Conservation (phyloP, 2,113 vertebrate genomes). For the Blennius ocellaris region DNA sequence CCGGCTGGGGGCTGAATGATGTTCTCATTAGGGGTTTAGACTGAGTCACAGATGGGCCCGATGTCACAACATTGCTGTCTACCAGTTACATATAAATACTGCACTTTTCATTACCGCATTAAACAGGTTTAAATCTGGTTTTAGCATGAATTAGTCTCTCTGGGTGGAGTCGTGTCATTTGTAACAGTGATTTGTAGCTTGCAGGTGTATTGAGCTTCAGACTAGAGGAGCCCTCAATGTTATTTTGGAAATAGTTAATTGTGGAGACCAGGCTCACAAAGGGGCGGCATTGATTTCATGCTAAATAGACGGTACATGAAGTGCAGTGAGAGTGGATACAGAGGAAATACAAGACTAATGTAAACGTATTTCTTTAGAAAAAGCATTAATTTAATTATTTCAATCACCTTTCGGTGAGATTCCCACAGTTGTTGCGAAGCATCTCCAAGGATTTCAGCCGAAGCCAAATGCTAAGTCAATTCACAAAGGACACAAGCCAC, state of each 20-base stretch:
- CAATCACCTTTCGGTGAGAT: no score
- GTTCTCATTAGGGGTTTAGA: constrained; percentile 69
- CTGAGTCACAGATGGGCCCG: constrained; percentile 67
- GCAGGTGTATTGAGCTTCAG: constrained; percentile 11
- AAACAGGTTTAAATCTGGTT: constrained; percentile 63
- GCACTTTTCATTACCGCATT: constrained; percentile 71
- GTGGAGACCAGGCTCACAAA: constrained; percentile 20
- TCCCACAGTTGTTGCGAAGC: not conserved
- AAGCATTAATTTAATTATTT: no score
- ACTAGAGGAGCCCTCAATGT: not conserved
- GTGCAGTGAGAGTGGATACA: not conserved
- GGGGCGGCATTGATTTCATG: constrained; percentile 24
- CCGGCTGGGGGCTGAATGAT: constrained; percentile 56
- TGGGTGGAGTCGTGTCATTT: constrained; percentile 50
- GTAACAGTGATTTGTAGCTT: constrained; percentile 41
- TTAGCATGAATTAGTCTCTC: constrained; percentile 59
- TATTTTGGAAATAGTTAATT: constrained; percentile 37
- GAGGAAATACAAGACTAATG: not conserved
- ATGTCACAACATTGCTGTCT: constrained; percentile 62
- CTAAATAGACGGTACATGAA: not conserved
- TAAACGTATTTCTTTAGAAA: no score
- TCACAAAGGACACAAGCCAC: constrained; percentile 11
- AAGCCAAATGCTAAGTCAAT: constrained; percentile 40
- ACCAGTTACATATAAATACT: constrained; percentile 63
- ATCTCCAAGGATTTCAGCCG: constrained; percentile 24